These are phyloP conservation scores for Lepus townsendii DNA, from an alignment of 2,797 vertebrate genomes.

Conservation along the genomic window DNA sequence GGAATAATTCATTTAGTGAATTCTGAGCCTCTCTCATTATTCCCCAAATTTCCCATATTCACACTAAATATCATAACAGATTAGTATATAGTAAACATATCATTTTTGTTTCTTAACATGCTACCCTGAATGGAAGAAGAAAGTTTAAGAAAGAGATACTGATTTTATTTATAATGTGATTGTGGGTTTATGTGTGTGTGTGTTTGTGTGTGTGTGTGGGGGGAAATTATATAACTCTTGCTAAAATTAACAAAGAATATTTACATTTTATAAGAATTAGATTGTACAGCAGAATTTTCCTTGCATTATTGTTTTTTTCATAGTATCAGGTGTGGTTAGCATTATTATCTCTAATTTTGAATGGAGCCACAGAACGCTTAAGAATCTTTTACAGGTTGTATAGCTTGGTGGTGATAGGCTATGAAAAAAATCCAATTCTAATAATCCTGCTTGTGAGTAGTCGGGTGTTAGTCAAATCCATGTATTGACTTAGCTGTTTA, in stretches of 20 bases:
- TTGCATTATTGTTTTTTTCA: background rate
- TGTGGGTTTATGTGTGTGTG: background rate
- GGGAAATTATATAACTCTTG: background rate
- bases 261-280: background rate
- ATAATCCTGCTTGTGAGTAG: background rate
- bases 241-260: background rate
- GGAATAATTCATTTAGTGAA: background rate
- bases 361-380: background rate
- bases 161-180: background rate
- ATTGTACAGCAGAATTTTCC: background rate
- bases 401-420: background rate
- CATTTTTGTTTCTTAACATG: background rate
- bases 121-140: background rate
- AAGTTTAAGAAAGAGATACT: background rate
- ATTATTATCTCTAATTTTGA: slow-evolving; percentile 27
- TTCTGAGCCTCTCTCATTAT: background rate
- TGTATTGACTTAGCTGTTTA: background rate
- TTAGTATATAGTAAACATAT: background rate
- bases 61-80: background rate
- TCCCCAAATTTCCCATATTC: background rate
- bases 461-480: background rate
- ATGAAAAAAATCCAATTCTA: background rate
- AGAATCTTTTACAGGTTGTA: background rate
- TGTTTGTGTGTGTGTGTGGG: background rate
- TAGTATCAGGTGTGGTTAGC: background rate